Evolutionary conservation across 2,113 vertebrate species (phyloP).

Genomic region (Emberiza fucata): DNA sequence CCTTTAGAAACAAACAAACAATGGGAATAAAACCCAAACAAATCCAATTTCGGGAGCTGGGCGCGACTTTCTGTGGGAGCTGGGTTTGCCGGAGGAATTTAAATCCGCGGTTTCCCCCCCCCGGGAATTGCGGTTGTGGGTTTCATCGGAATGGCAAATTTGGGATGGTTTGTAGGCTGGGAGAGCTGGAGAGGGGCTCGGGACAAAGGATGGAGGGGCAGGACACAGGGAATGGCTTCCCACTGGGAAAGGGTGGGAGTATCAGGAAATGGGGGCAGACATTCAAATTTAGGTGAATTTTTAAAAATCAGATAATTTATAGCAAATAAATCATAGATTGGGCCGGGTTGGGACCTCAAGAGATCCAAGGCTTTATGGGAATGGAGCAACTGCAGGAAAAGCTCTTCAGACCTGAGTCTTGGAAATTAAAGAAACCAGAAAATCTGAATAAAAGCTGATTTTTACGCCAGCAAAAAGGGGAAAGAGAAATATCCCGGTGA

Average conservation of each 20-base stretch:
- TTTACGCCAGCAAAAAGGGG: not conserved
- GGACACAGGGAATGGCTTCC: not conserved
- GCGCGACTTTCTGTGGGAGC: not conserved
- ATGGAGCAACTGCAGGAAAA: not conserved
- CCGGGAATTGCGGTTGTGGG: accelerated
- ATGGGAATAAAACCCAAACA: not conserved
- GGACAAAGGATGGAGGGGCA: not conserved
- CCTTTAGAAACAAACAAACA: not conserved
- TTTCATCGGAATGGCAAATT: not conserved
- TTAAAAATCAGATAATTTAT: accelerated
- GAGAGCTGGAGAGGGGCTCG: not conserved
- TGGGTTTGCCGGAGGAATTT: not conserved
- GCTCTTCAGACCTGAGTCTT: not conserved
- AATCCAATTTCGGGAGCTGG: not conserved
- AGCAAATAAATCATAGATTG: not conserved
- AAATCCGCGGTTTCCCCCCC: accelerated
- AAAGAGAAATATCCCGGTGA: accelerated
- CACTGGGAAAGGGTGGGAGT: not conserved
- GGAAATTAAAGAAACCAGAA: not conserved
- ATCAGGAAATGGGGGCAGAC: accelerated
- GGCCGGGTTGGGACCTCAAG: not conserved
- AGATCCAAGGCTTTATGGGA: not conserved
- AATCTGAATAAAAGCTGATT: not conserved
- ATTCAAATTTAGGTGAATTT: not conserved
- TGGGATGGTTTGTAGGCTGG: not conserved